These are phyloP conservation scores for Pseudolaguvia tuberculata DNA, from an alignment of 2,113 vertebrate species.

Conservation along the genomic window DNA sequence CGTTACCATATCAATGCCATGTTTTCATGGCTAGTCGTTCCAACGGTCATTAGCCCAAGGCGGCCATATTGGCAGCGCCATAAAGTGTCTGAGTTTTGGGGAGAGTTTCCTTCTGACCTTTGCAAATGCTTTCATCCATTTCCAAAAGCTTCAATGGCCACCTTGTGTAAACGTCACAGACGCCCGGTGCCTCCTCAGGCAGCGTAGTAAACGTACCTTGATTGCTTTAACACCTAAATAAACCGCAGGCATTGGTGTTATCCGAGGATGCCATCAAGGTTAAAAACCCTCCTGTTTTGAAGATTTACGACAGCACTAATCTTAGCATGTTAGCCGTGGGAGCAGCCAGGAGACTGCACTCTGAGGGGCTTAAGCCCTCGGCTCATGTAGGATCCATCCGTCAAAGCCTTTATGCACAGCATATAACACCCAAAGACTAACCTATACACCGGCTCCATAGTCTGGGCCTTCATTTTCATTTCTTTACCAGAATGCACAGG, in stretches of 20 bases:
- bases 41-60: slow-evolving; percentile 46
- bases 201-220: slow-evolving; percentile 55
- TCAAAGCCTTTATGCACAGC: slow-evolving; percentile 37
- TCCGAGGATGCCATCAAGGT: slow-evolving; percentile 47
- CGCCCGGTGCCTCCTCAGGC: slow-evolving; percentile 50
- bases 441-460: slow-evolving; percentile 54
- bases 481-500: neutral
- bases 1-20: slow-evolving; percentile 27
- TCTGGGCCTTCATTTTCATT: slow-evolving; percentile 43
- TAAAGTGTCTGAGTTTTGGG: slow-evolving; percentile 60
- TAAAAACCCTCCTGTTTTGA: slow-evolving; percentile 27
- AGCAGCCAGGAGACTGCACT: slow-evolving; percentile 38
- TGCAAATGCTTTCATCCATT: slow-evolving; percentile 60
- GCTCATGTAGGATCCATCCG: slow-evolving; percentile 39
- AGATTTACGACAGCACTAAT: slow-evolving; percentile 48
- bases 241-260: slow-evolving; percentile 29
- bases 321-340: slow-evolving; percentile 41
- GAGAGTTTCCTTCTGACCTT: slow-evolving; percentile 63
- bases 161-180: slow-evolving; percentile 63
- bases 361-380: slow-evolving; percentile 45
- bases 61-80: slow-evolving; percentile 49
- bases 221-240: slow-evolving; percentile 38
- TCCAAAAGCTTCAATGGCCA: slow-evolving; percentile 60
- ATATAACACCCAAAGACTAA: slow-evolving; percentile 55
- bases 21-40: slow-evolving; percentile 41